A percentile compares a stretch with the other conserved stretches of the same genome.
Conservation (phyloP, 2,797 vertebrate species). For the Tympanoctomys barrerae region DNA sequence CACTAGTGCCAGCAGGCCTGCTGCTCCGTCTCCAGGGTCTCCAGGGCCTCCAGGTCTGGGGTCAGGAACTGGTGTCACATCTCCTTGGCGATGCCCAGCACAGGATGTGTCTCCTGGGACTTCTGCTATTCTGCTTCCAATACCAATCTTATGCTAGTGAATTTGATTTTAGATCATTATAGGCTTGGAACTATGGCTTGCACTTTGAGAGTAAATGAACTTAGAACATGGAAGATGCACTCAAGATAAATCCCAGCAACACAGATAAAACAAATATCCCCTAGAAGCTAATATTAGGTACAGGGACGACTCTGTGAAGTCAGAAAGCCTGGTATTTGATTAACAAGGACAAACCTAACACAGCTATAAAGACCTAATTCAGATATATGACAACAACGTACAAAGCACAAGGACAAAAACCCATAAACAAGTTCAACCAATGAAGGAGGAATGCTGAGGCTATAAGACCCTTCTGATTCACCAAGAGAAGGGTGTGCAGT, state of each 20-base stretch:
- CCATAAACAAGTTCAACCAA: neutral
- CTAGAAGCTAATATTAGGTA: neutral
- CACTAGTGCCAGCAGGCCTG: neutral
- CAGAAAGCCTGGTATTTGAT: neutral
- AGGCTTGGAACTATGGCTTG: neutral
- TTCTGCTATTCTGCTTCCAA: neutral
- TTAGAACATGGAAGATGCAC: neutral
- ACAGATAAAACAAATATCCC: neutral
- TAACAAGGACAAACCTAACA: slow-evolving; percentile 6
- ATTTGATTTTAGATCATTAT: neutral
- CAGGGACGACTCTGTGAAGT: neutral
- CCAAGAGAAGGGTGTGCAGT: neutral
- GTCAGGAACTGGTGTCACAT: neutral
- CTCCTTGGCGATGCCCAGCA: neutral
- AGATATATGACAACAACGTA: neutral
- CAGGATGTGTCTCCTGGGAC: neutral
- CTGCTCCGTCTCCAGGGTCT: too few species aligned
- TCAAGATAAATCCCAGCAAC: neutral
- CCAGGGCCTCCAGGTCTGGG: neutral
- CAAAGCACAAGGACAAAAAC: neutral
- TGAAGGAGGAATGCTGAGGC: neutral
- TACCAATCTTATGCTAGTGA: neutral
- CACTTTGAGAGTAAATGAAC: neutral
- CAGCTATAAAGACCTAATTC: neutral
- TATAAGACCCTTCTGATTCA: neutral